Evolutionary conservation across 2,888 invertebrate species (phyloP).

Genomic region (Criorhina ranunculi): DNA sequence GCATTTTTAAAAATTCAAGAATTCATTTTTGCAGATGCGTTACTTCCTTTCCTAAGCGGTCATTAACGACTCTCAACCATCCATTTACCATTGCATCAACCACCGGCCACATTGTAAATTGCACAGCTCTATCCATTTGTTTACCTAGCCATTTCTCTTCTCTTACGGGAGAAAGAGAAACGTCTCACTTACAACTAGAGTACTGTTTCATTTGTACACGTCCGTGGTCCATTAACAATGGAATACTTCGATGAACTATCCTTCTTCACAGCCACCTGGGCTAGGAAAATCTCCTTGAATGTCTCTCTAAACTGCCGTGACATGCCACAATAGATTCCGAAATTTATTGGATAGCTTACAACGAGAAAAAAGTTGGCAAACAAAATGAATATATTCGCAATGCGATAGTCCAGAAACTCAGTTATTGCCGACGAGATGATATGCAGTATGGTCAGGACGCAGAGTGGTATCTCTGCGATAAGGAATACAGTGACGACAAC

Average conservation of each 20-base stretch:
- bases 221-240: slow-evolving; percentile 92
- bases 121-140: not conserved
- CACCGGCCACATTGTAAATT: not conserved
- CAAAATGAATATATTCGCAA: slow-evolving; percentile 91
- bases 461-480: slow-evolving; percentile 92
- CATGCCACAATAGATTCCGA: slow-evolving; percentile 98
- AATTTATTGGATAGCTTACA: slow-evolving; percentile 96
- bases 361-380: slow-evolving; percentile 96
- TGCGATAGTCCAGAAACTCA: slow-evolving; percentile 90
- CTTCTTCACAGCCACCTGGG: slow-evolving; percentile 86
- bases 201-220: slow-evolving; percentile 93
- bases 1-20: too few relatives aligned
- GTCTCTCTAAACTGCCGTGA: slow-evolving; percentile 97
- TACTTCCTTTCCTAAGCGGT: too few relatives aligned
- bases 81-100: not conserved
- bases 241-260: slow-evolving; percentile 92
- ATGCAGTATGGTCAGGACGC: slow-evolving; percentile 92
- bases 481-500: slow-evolving; percentile 94
- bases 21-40: too few relatives aligned
- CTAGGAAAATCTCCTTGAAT: slow-evolving; percentile 92
- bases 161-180: slow-evolving; percentile 60
- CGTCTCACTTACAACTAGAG: slow-evolving; percentile 80
- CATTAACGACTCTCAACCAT: not conserved
- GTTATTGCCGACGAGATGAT: slow-evolving; percentile 91
- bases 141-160: slow-evolving; percentile 42